Evolutionary conservation across 2,797 vertebrate genomes (phyloP).

Genomic region (Hyperoplus lanceolatus): DNA sequence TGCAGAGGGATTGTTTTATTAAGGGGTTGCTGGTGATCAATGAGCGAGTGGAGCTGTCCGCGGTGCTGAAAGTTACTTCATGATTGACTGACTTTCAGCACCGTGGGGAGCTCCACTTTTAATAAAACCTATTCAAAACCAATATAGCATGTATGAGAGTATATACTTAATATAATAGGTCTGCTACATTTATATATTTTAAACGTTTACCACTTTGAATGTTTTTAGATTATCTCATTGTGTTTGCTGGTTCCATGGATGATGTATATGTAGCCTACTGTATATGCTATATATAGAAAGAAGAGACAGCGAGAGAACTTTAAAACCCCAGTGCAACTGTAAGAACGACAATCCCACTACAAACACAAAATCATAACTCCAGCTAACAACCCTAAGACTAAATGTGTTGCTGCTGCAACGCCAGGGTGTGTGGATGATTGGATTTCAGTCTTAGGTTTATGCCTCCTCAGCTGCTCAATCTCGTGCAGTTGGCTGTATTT

Average conservation of each 20-base stretch:
- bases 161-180: not conserved
- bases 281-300: not conserved
- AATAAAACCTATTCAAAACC: not conserved
- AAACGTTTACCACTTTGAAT: not conserved
- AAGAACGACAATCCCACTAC: constrained; percentile 24
- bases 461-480: constrained; percentile 73
- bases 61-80: constrained; percentile 60
- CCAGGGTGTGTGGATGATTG: constrained; percentile 71
- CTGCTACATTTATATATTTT: not conserved
- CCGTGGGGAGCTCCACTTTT: constrained; percentile 25
- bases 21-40: constrained; percentile 72
- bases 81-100: constrained; percentile 47
- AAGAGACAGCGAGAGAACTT: constrained; percentile 13
- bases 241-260: not conserved
- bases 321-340: constrained; percentile 24
- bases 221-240: not conserved
- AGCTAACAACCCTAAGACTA: constrained; percentile 33
- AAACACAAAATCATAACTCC: constrained; percentile 49
- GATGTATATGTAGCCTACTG: not conserved
- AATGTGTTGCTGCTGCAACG: constrained; percentile 68
- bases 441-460: constrained; percentile 73
- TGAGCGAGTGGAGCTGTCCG: constrained; percentile 66
- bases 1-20: constrained; percentile 76
- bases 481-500: constrained; percentile 74
- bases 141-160: not conserved